Evolutionary conservation across 2,113 vertebrate genomes (phyloP).

Genomic region (Lota lota): DNA sequence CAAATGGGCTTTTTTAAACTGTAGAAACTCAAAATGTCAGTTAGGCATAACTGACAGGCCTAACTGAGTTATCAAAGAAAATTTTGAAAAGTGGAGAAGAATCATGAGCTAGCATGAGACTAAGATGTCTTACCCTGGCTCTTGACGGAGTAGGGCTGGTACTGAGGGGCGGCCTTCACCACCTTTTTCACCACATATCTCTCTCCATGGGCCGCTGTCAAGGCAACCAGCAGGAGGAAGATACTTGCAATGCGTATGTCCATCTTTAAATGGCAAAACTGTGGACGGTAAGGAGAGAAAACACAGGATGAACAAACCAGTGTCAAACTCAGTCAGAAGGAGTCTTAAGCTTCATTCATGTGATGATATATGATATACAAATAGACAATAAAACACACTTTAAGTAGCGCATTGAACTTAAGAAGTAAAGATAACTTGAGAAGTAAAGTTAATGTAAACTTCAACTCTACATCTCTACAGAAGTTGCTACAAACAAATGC

Average conservation of each 20-base stretch:
- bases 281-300: constrained; percentile 29
- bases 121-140: constrained; percentile 82
- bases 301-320: too few relatives aligned
- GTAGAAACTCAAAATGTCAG: too few relatives aligned
- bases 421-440: too few relatives aligned
- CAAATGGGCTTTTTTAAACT: too few relatives aligned
- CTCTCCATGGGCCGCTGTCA: constrained; percentile 79
- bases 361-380: too few relatives aligned
- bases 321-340: too few relatives aligned
- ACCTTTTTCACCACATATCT: constrained; percentile 86
- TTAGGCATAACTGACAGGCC: neutral
- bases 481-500: too few relatives aligned
- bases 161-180: constrained; percentile 76
- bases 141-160: constrained; percentile 83
- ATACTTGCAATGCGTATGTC: constrained; percentile 76
- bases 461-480: too few relatives aligned
- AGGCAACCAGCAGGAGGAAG: constrained; percentile 77
- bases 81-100: neutral
- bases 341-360: too few relatives aligned
- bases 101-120: neutral
- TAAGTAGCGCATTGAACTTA: too few relatives aligned
- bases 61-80: neutral
- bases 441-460: too few relatives aligned
- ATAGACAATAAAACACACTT: too few relatives aligned
- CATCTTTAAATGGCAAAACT: constrained; percentile 83